Conservation (phyloP, 2,113 vertebrate genomes). For the Verasper variegatus region DNA sequence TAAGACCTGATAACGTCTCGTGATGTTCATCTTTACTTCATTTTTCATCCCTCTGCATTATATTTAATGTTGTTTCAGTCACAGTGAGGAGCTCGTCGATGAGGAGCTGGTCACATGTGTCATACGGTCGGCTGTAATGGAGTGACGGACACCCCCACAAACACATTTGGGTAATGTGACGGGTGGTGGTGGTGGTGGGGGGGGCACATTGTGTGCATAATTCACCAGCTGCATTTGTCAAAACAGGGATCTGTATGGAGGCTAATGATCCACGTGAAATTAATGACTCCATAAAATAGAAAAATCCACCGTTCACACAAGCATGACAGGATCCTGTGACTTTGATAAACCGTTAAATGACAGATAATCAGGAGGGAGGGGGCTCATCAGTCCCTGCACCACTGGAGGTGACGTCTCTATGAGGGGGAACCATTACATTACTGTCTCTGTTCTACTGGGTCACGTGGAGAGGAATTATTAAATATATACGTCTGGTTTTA, state of each 20-base stretch:
- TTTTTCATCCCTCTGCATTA: slow-evolving; percentile 54
- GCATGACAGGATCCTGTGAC: slow-evolving; percentile 88
- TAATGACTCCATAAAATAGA: slow-evolving; percentile 98
- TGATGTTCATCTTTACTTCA: slow-evolving; percentile 37
- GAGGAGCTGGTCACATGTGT: slow-evolving; percentile 66
- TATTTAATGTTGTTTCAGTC: slow-evolving; percentile 70
- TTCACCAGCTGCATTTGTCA: slow-evolving; percentile 96
- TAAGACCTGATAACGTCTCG: not conserved
- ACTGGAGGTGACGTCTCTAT: not conserved
- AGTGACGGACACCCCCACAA: slow-evolving; percentile 71
- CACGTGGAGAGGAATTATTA: too few relatives aligned
- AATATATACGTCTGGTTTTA: too few relatives aligned
- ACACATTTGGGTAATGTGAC: slow-evolving; percentile 81
- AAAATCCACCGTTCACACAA: slow-evolving; percentile 88
- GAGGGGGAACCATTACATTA: too few relatives aligned
- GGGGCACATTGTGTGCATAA: slow-evolving; percentile 90
- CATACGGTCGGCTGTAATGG: slow-evolving; percentile 70
- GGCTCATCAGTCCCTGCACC: not conserved
- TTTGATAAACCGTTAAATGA: slow-evolving; percentile 92
- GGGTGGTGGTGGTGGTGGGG: slow-evolving; percentile 11
- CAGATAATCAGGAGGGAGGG: slow-evolving; percentile 88
- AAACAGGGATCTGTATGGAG: slow-evolving; percentile 91
- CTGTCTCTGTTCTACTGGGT: too few relatives aligned
- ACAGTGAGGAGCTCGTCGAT: slow-evolving; percentile 59
- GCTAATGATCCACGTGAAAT: slow-evolving; percentile 98